A percentile compares a stretch with the other conserved stretches of the same genome.
These are phyloP conservation scores for Chrysopilus asiliformis DNA, from an alignment of 2,888 invertebrate species.

Conservation along the genomic window DNA sequence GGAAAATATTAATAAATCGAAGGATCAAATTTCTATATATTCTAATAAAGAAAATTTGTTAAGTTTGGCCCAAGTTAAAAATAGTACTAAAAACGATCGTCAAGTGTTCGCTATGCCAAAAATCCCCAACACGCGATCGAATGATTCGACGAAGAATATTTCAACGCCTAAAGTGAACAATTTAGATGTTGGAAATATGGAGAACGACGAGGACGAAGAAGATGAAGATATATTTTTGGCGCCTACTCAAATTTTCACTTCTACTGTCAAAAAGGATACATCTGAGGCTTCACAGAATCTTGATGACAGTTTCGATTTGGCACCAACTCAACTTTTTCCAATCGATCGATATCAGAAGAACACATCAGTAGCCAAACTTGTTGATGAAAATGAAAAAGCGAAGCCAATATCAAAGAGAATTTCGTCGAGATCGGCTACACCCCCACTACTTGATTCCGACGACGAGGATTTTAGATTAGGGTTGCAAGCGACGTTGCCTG, in stretches of 20 bases:
- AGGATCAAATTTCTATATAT: too few species aligned
- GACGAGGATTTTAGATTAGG: conserved; percentile 3
- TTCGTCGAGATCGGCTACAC: not conserved
- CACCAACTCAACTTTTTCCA: conserved; percentile 5
- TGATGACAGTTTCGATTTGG: not conserved
- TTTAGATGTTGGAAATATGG: too few species aligned
- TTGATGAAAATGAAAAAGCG: not conserved
- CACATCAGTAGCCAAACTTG: not conserved
- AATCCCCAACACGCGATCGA: too few species aligned
- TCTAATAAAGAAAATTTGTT: too few species aligned
- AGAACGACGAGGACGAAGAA: not conserved
- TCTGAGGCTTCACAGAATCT: too few species aligned
- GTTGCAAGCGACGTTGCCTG: too few species aligned
- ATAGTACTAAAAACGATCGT: too few species aligned
- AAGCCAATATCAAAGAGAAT: not conserved
- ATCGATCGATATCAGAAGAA: not conserved
- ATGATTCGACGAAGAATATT: too few species aligned
- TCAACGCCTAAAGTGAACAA: too few species aligned
- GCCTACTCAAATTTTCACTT: conserved; percentile 4
- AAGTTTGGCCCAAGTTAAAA: too few species aligned
- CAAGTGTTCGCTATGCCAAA: too few species aligned
- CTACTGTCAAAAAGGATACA: not conserved
- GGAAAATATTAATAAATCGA: too few species aligned
- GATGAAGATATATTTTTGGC: not conserved
- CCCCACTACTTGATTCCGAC: conserved; percentile 4